Percentiles rank a stretch among this genome's conserved stretches.
These are phyloP conservation scores for Antigone vipio DNA, from an alignment of 2,113 vertebrate genomes.

Conservation along the genomic window DNA sequence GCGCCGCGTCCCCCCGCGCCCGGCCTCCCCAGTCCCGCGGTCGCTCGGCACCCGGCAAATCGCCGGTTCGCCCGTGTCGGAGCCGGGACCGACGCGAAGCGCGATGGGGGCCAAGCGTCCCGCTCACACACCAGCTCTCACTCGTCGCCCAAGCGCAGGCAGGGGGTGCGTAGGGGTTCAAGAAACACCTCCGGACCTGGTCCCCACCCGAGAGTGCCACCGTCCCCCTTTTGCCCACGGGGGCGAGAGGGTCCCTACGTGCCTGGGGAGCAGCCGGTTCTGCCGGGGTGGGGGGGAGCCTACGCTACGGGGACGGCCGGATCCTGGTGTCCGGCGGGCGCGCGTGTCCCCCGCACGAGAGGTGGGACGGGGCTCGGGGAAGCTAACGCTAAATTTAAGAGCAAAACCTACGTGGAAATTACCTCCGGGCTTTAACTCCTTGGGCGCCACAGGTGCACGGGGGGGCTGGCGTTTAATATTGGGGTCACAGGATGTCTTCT, in stretches of 20 bases:
- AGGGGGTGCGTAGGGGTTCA: background rate
- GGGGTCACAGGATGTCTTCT: constrained; percentile 75
- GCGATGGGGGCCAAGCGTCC: background rate
- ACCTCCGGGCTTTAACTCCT: constrained; percentile 69
- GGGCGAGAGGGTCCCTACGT: background rate
- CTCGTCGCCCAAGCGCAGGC: background rate
- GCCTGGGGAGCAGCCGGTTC: background rate
- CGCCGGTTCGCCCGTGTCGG: too few species aligned
- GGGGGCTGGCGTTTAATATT: constrained; percentile 51
- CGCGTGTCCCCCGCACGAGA: background rate
- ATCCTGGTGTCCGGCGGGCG: background rate
- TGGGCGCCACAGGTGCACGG: constrained; percentile 53
- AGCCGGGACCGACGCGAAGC: background rate
- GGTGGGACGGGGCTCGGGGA: background rate
- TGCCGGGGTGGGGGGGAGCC: background rate
- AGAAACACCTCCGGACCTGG: background rate
- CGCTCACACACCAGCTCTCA: background rate
- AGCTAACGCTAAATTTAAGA: background rate
- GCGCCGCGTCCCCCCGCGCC: too few species aligned
- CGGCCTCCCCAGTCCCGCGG: accelerated
- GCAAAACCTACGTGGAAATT: constrained; percentile 29
- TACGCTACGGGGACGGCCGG: background rate
- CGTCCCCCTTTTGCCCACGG: accelerated
- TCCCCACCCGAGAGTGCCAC: background rate
- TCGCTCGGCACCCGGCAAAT: background rate